Conservation (phyloP, 2,113 vertebrate species). For the Cynopterus brachyotis region DNA sequence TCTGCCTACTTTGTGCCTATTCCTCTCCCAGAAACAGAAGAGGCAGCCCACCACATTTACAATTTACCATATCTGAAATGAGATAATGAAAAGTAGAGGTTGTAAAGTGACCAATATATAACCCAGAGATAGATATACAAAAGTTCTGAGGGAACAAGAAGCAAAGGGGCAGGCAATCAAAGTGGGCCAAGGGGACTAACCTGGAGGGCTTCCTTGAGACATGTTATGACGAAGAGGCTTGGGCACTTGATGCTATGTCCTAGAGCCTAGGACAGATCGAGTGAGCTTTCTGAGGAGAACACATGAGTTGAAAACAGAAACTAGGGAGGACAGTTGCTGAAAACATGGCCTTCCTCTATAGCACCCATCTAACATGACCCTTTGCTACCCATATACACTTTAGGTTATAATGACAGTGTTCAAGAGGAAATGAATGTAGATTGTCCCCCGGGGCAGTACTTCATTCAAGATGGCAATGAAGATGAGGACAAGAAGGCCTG, state of each 20-base stretch:
- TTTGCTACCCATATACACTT: constrained; percentile 3
- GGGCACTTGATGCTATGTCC: background rate
- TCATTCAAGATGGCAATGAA: constrained; percentile 91
- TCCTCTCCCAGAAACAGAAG: constrained; percentile 21
- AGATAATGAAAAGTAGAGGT: constrained; percentile 34
- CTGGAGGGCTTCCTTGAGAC: background rate
- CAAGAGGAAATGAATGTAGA: constrained; percentile 94
- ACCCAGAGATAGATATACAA: background rate
- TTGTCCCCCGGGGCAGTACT: constrained; percentile 91
- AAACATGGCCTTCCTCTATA: background rate
- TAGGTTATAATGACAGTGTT: constrained; percentile 93
- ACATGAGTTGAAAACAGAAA: background rate
- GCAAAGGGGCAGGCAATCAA: background rate
- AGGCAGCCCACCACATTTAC: background rate
- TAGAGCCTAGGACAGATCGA: background rate
- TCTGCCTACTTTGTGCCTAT: background rate
- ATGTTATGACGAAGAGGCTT: background rate
- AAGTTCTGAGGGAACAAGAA: constrained; percentile 40
- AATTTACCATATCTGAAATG: background rate
- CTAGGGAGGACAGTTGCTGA: background rate
- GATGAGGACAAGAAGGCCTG: constrained; percentile 92
- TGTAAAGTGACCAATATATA: background rate
- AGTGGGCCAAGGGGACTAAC: background rate
- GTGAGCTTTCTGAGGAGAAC: background rate
- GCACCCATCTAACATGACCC: constrained; percentile 24